Base-by-base conservation (phyloP, 2,888 invertebrate genomes). In the Ischnus inquisitorius region DNA sequence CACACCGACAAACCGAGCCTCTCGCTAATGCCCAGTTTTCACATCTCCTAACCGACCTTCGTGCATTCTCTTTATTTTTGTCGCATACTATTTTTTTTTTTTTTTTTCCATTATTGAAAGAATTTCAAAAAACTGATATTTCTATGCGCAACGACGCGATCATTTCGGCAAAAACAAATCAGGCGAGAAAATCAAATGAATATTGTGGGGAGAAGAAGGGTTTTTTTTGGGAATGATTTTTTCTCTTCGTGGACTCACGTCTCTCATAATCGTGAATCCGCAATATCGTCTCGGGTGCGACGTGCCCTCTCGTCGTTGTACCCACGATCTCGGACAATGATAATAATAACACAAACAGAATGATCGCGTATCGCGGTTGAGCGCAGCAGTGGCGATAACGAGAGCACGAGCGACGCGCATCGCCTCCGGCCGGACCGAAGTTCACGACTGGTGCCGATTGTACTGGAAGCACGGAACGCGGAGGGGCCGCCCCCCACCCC, bases 381-480 rank as follows among this genome's bases (percentile, higher is more conserved):
- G 64, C 84, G 87, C 81, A 81, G 71, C 57, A 75, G 48, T 71
- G 62, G 85, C 84, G 83, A 78, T 72, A 71, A 74, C 69, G 77
- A 82, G 78, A 82, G 78, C 75, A 76, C 85, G 85, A 77, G 41
- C 83, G 84, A 86, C 82, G 85, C 83, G 85, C 88, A 88, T 87
- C 78, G 87, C 86, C 89, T 90, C 88, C 84, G 82, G 85, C 83
- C 86, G 90, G 87, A 89, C 88, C 88, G 88, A 88, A 90, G 87
- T 89, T 90, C 88, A 90, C 90, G 89, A 90, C 91, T 90, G 90
- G 78, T 80, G 78, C 72, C 79, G 77, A 77, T 72, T 83, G 84
- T 79, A 77, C 87, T 54, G 54, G 51, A 51, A 16, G 8, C 34
- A 34, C 34, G 34, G 34, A 34, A 34, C 34, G 34, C 34, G 34